Percentiles rank a stretch among this genome's conserved stretches.
phyloP scores from a whole-genome alignment of 1,140 invertebrate genomes.

The Camponotus vicinus region DNA sequence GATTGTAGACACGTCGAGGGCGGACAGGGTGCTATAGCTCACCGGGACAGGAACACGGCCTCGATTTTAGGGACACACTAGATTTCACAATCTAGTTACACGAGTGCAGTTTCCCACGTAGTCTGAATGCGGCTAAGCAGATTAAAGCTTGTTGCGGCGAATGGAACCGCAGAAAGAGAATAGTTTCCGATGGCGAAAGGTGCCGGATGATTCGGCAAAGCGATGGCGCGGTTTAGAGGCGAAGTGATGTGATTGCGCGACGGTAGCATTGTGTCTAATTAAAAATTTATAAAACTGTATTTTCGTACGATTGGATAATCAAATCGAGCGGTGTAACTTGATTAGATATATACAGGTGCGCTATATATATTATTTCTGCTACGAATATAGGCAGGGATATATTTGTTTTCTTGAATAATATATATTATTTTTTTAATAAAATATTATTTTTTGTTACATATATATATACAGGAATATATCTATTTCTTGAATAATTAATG shows the following conservation, averaged over 20 bases:
- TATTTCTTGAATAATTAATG: not conserved
- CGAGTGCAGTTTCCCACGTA: slow-evolving; percentile 77
- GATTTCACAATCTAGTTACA: slow-evolving; percentile 76
- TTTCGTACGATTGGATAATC: not conserved
- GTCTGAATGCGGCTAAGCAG: slow-evolving; percentile 78
- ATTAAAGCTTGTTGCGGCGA: slow-evolving; percentile 78
- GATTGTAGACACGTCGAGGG: slow-evolving; percentile 73
- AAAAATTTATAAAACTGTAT: slow-evolving; percentile 14
- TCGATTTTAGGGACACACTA: slow-evolving; percentile 75
- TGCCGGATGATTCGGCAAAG: slow-evolving; percentile 62
- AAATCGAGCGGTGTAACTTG: not conserved
- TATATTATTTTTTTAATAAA: no score
- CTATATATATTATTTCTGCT: not conserved
- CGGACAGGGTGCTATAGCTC: slow-evolving; percentile 67
- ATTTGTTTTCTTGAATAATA: no score
- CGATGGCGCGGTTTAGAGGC: slow-evolving; percentile 37
- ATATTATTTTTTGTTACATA: no score
- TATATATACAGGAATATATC: not conserved
- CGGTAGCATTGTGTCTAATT: slow-evolving; percentile 10
- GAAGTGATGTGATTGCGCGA: slow-evolving; percentile 7
- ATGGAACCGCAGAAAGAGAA: slow-evolving; percentile 69
- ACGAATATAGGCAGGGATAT: not conserved
- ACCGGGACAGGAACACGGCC: slow-evolving; percentile 72
- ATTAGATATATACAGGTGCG: not conserved
- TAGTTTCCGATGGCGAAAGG: slow-evolving; percentile 65